Conservation (phyloP, 2,797 vertebrate species). For the Trichosurus vulpecula region DNA sequence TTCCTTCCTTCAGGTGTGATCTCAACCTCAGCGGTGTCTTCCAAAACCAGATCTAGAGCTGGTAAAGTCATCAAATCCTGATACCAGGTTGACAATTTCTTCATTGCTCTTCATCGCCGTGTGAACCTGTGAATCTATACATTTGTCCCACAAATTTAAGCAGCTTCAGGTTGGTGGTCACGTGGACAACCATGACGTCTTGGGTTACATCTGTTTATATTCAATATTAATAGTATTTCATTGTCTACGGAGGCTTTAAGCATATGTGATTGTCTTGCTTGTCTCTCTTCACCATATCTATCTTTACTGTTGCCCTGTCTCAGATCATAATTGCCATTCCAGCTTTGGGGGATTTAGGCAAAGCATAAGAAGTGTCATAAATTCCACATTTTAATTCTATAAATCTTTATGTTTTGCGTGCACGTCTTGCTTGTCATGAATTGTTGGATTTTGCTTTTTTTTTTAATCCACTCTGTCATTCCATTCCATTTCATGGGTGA, state of each 20-base stretch:
- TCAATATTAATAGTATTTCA: neutral
- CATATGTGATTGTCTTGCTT: neutral
- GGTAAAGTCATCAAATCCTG: constrained; percentile 92
- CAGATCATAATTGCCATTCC: neutral
- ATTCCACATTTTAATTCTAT: neutral
- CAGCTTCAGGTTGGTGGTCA: neutral
- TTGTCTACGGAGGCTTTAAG: neutral
- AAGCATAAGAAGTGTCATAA: neutral
- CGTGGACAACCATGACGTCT: neutral
- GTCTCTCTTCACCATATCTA: neutral
- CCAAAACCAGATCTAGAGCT: constrained; percentile 88
- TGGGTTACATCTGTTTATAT: neutral
- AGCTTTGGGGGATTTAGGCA: neutral
- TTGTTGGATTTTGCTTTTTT: neutral
- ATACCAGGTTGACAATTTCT: constrained; percentile 89
- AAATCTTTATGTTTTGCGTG: neutral
- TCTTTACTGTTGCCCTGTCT: neutral
- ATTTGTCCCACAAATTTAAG: constrained; percentile 85
- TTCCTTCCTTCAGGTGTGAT: constrained; percentile 92
- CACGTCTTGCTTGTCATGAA: neutral
- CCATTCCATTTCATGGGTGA: neutral
- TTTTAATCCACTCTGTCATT: neutral
- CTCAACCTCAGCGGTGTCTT: constrained; percentile 92
- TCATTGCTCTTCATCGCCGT: constrained; percentile 93
- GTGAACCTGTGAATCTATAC: constrained; percentile 89